Base-by-base conservation (phyloP, 2,113 vertebrate genomes). In the Corydoras maculifer region DNA sequence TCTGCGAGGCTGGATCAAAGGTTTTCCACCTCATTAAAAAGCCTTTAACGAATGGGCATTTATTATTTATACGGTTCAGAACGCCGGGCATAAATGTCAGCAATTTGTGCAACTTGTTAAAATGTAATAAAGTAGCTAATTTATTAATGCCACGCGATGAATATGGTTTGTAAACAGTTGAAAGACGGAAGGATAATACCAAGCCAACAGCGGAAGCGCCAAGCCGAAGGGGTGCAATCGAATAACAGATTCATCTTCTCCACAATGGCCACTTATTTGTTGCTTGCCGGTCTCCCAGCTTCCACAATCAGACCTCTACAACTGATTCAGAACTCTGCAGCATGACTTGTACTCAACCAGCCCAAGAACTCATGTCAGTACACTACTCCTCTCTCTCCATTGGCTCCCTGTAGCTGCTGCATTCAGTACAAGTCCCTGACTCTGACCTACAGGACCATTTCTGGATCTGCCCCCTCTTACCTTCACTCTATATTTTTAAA, bases 61-160 rank as follows among this genome's bases (percentile, higher is more conserved):
- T 63, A 79, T 79, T 75, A 79, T 73, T 69, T 71, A 69, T 60
- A 35, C 13, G 73, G 43, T 54, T 66, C 35, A 62, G 69, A 73
- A 69, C 3, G 58, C 15, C 3, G 59, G n/a, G 72, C 63, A 62
- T 65, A 58, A 68, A 69, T 72, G 58, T 59, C 73, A 70, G 67
- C 49, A 66, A 75, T 73, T 75, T 58, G 73, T 55, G 30, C 64
- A 64, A 67, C 60, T 12, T 62, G 18, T 55, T 72, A 50, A 29
- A 68, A 72, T 51, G 31, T 32, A 32, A 25, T 25, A 25, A 25
- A 25, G 64, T 54, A 50, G 29, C 62, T 61, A 69, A 75, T 79
- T 75, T 75, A 75, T 79, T 65, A 69, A 50, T 55, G 65, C 69
- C 64, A 73, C 62, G 77, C 67, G 64, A 75, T 9, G 32, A 60